Base-by-base conservation (phyloP, 2,888 invertebrate species). In the Papilio gigon region DNA sequence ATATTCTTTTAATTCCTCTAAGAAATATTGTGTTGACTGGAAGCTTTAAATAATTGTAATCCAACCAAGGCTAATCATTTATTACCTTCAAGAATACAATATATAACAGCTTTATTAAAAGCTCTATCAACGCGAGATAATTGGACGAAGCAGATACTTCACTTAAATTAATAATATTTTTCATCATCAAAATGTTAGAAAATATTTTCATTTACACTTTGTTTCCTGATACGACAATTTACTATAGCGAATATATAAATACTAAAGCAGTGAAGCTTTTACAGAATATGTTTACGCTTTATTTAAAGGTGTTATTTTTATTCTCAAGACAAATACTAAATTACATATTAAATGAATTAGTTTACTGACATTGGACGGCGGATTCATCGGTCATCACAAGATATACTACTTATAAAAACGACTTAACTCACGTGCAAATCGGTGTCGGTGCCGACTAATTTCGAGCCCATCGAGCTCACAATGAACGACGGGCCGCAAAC, bases 101-200 rank as follows among this genome's bases (percentile, higher is more conserved):
- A 69, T n/a, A 27, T 30, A 61, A 47, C 53, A 63, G 58, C 68
- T 70, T 70, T 73, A 75, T 73, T 74, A 80, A 79, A 79, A 77
- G 76, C 76, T 73, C 78, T 81, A 83, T 77, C 77, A 80, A 78
- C 80, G 80, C 76, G 78, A 86, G 83, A 86, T 87, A 87, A 87
- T 86, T 87, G 86, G 86, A 72, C 74, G 60, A 71, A 71, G 68
- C 80, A 86, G 86, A 85, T 85, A 87, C 86, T 85, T 82, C 85
- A 85, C 82, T 80, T 78, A 85, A 84, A 86, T 87, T 84, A 85
- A 86, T 86, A 84, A 82, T 84, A 82, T 82, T 82, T 83, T 87
- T 85, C 86, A 85, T 86, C 84, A 84, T 76, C 67, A 67, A 30
- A 47, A 30, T 42, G 12, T 30, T 25, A 25, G 44, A 62, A 27